Conservation (phyloP, 2,113 vertebrate genomes). For the Chauna torquata region DNA sequence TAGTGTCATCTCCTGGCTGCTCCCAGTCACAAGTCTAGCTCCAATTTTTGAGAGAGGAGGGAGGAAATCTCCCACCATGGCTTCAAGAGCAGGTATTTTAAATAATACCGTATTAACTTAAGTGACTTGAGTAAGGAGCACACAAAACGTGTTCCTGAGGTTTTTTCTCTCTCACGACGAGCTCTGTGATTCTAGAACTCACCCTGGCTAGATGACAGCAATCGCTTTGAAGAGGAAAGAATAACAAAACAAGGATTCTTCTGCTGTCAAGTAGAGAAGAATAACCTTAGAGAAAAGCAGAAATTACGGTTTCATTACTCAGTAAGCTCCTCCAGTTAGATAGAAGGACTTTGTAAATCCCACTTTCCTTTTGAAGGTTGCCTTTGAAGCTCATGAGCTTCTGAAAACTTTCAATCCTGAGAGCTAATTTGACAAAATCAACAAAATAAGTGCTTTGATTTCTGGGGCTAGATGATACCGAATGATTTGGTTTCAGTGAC, state of each 20-base stretch:
- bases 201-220: background rate
- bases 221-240: background rate
- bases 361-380: background rate
- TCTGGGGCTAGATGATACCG: background rate
- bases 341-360: background rate
- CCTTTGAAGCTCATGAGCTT: background rate
- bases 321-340: background rate
- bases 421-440: background rate
- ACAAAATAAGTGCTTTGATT: conserved; percentile 1
- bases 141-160: background rate
- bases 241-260: background rate
- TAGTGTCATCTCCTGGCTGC: background rate
- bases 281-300: background rate
- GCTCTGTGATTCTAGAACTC: background rate
- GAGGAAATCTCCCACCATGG: background rate
- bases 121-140: background rate
- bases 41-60: background rate
- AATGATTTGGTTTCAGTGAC: background rate
- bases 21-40: background rate
- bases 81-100: background rate
- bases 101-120: background rate
- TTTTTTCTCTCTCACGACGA: background rate
- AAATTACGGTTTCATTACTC: background rate
- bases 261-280: background rate
- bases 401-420: background rate